phyloP scores from a whole-genome alignment of 2,888 invertebrate genomes.

The Thecophora atra region DNA sequence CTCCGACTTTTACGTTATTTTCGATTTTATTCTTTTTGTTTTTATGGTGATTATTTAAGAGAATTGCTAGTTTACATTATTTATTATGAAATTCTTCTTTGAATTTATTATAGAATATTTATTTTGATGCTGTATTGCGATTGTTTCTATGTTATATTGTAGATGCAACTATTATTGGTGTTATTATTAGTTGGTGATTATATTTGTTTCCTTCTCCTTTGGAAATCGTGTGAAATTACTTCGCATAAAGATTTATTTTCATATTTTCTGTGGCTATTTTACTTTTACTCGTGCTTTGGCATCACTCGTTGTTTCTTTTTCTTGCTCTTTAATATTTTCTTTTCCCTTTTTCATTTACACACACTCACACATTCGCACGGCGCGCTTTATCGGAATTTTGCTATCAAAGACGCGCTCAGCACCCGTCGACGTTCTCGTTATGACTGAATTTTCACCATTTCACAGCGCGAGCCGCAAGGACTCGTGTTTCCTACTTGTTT shows the following conservation, averaged over 20 bases:
- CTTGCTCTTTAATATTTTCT: constrained; percentile 17
- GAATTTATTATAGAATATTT: not conserved
- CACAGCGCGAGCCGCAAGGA: constrained; percentile 37
- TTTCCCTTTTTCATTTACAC: constrained; percentile 22
- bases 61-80: too few species aligned
- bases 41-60: not conserved
- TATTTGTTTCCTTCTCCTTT: too few species aligned
- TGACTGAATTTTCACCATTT: constrained; percentile 65
- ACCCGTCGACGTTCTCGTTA: constrained; percentile 67
- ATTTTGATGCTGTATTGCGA: not conserved
- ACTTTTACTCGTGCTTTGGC: not conserved
- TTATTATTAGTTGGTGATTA: too few species aligned
- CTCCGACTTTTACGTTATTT: too few species aligned
- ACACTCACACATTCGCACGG: constrained; percentile 24
- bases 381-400: constrained; percentile 43
- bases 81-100: not conserved
- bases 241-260: too few species aligned
- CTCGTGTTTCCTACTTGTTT: constrained; percentile 35
- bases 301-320: constrained; percentile 32
- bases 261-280: too few species aligned
- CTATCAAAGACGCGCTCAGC: constrained; percentile 59
- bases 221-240: too few species aligned
- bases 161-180: too few species aligned
- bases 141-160: too few species aligned
- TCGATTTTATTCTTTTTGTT: not conserved